A percentile compares a stretch with the other conserved stretches of the same genome.
These are phyloP conservation scores for Drosophila lowei DNA, from an alignment of 1,140 invertebrate species.

Conservation along the genomic window DNA sequence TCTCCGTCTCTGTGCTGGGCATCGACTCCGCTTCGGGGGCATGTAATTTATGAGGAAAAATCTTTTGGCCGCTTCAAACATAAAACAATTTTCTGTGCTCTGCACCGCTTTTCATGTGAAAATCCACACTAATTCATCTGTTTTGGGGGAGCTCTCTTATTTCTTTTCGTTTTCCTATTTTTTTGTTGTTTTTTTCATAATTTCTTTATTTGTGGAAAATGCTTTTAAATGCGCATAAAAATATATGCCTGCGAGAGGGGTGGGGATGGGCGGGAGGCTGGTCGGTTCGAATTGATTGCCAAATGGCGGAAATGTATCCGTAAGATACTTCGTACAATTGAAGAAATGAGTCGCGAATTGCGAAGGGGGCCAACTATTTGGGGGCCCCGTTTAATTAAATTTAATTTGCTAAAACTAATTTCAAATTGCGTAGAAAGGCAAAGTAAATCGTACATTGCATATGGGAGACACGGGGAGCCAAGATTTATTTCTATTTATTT, in stretches of 20 bases:
- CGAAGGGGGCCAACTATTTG: constrained; percentile 42
- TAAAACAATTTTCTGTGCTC: constrained; percentile 74
- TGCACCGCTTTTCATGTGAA: constrained; percentile 79
- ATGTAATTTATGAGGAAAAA: constrained; percentile 80
- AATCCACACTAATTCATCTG: constrained; percentile 79
- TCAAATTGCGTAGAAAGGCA: constrained; percentile 63
- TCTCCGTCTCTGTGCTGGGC: background rate
- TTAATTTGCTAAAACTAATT: constrained; percentile 62
- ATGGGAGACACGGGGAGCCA: background rate
- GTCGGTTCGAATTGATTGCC: constrained; percentile 34
- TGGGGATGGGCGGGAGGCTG: background rate
- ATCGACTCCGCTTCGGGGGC: constrained; percentile 5
- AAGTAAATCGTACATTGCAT: constrained; percentile 61
- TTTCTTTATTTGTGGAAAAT: constrained; percentile 80
- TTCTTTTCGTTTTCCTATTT: constrained; percentile 19
- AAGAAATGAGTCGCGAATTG: constrained; percentile 34
- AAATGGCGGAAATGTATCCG: constrained; percentile 1
- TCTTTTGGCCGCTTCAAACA: constrained; percentile 61
- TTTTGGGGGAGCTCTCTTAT: constrained; percentile 30
- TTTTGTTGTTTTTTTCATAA: constrained; percentile 60
- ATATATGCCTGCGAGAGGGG: constrained; percentile 22
- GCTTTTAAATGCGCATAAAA: constrained; percentile 79
- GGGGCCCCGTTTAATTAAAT: constrained; percentile 62
- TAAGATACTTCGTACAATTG: constrained; percentile 6
- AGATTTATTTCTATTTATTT: constrained; percentile 54